Evolutionary conservation across 2,888 invertebrate species (phyloP), one percentile per base, ranked within the genome.

Genomic region (Ichneumoninae sp.): DNA sequence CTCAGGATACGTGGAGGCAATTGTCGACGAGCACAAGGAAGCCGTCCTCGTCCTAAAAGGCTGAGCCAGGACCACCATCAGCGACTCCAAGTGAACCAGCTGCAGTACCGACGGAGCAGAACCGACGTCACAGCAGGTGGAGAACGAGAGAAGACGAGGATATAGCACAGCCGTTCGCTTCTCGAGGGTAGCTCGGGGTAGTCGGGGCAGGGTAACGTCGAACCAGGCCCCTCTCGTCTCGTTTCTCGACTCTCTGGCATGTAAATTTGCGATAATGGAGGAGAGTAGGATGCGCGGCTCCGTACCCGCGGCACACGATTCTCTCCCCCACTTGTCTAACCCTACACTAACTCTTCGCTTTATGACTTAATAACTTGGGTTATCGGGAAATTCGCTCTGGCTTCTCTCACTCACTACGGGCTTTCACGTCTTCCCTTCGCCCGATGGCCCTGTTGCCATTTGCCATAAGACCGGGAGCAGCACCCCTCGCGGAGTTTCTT

Each of bases 351-450:
- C 92, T 91, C 90, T 69, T 86, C 88, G 91, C 92, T 93, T 93
- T 93, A 93, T 93, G 92, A 93, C 92, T 93, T 93, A 92, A 93
- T 93, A 92, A 93, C 93, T 93, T 90, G 92, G 90, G 91, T 93
- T 93, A 93, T 93, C 93, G 92, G 91, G 91, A 91, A 92, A 91
- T 92, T 92, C 90, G 89, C 89, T 90, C 89, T 89, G 86, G 82
- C 88, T 89, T 88, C 87, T 86, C 87, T 86, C 86, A 81, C 87
- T 82, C 83, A 54, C 72, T 70, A 78, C 54, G 78, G 33, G 71
- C 52, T 83, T 75, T 75, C 69, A 36, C 77, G 40, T 68, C 68
- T 62, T 40, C 60, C 68, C 60, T 50, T 65, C 16, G 26, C 22
- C 47, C 33, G 47, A 16, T 47, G 19, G 47, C 3, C 10, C 44